Conservation (phyloP, 1,140 invertebrate genomes). For the Nephila pilipes region DNA sequence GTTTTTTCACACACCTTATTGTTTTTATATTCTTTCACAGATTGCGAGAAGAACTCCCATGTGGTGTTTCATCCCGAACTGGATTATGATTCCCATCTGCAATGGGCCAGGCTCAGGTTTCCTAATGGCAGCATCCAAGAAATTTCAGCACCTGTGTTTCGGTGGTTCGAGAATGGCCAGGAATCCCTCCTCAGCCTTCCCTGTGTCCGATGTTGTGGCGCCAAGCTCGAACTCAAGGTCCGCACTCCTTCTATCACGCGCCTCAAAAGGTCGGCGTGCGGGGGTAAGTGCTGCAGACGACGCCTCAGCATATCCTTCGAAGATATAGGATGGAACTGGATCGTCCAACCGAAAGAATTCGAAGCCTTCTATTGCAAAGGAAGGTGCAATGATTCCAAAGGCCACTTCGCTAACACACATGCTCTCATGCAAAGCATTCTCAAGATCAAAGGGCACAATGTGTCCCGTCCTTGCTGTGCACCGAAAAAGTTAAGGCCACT, state of each 20-base stretch:
- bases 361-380: constrained; percentile 89
- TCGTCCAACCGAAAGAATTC: constrained; percentile 87
- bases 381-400: constrained; percentile 85
- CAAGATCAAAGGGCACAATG: constrained; percentile 84
- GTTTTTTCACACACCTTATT: too few relatives aligned
- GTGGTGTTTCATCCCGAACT: constrained; percentile 25
- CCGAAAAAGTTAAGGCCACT: constrained; percentile 86
- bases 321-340: constrained; percentile 87
- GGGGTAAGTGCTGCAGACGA: constrained; percentile 84
- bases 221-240: constrained; percentile 28
- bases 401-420: constrained; percentile 87
- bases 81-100: neutral
- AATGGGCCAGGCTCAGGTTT: constrained; percentile 29
- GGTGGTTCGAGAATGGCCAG: neutral
- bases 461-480: constrained; percentile 85
- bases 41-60: neutral
- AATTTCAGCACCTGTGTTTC: neutral
- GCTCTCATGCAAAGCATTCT: constrained; percentile 87
- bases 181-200: neutral
- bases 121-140: neutral
- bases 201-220: neutral
- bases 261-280: neutral
- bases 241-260: neutral
- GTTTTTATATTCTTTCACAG: neutral
- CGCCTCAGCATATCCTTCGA: constrained; percentile 86